Base-by-base conservation (phyloP, 2,888 invertebrate species). In the Drosophila robusta region DNA sequence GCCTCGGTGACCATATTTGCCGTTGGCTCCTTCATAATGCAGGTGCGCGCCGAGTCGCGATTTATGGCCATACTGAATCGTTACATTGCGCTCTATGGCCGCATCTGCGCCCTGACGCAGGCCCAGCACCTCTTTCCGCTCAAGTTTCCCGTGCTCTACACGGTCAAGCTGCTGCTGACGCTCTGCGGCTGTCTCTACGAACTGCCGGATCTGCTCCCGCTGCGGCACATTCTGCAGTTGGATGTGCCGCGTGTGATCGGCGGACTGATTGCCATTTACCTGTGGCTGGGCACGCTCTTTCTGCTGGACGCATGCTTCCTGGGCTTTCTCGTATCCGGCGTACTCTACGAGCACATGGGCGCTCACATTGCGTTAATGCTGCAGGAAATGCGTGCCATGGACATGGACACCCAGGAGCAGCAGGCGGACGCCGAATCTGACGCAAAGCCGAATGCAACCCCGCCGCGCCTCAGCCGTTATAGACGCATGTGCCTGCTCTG, bases 271-370 rank as follows among this genome's bases (percentile, higher is more conserved):
- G 84, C 83, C 49, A 66, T 79, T 0, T 90, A 85, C 57, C 61
- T 89, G 62, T 90, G 90, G 90, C 41, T 90, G 55, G 88, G 89
- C 51, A 87, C 84, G 0, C 72, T 90, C 29, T 82, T 79, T 22
- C 70, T 84, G 9, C 55, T 90, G 75, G 90, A 90, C 22, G 54
- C 77, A 1, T 89, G 90, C 29, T 89, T 88, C 29, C 64, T 90
- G 41, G 90, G 90, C 7, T 89, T 90, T 29, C 56, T 90, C 0
- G 61, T 88, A 3, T 77, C 82, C n/a, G 79, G 80, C 12, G 64
- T 82, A 5, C 63, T 90, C 61, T 90, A 87, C 49, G 75, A 77
- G 11, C 78, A 81, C 3, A 76, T 90, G 84, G 88, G 78, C 4
- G 26, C 9, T 0, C 69, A 86, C 50, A 71, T 90, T 14, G 49